Evolutionary conservation across 2,113 vertebrate genomes (phyloP), one percentile per base, ranked within the genome.

Genomic region (Sisor rabdophorus): DNA sequence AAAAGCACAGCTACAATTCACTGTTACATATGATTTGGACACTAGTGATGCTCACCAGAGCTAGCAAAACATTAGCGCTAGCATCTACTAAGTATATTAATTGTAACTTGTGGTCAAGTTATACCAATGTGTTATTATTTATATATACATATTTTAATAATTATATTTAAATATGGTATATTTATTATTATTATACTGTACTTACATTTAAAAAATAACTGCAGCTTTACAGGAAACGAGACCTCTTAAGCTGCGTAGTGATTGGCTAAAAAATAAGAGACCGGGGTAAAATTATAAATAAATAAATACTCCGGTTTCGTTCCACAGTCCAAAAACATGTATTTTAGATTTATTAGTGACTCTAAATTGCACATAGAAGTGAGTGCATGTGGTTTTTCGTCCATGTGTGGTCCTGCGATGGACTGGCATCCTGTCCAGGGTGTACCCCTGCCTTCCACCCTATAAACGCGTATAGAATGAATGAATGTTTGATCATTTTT

Each of bases 211-310:
- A 22, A 54, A 10, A 2, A 8, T 36, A 19, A 7, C 24, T 12
- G 19, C 16, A 12, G 58, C 11, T 11, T n/a, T 8, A 30, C 11
- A 20, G 10, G 8, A 2, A 16, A 20, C 0, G 12, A 11, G 47
- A 76, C 10, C 2, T 20, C 67, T 10, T 44, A 1, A 9, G 40
- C 40, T 54, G 40, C 54, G 10, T 55, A 2, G 64, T 67, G 32
- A 80, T 75, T 55, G 58, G 78, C 67, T 63, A 56, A 40, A 24
- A 22, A 16, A 19, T 75, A 71, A 74, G 78, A 78, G 71, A 59
- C 53, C 26, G 12, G 40, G 11, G 36, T 16, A 10, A 64, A 82
- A 71, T 16, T 65, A n/a, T n/a, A n/a, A n/a, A n/a, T n/a, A n/a
- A n/a, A n/a, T n/a, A n/a, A n/a, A n/a, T n/a, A n/a, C n/a, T n/a